Evolutionary conservation across 2,888 invertebrate species (phyloP).

Genomic region (Chloroclystis v-ata): DNA sequence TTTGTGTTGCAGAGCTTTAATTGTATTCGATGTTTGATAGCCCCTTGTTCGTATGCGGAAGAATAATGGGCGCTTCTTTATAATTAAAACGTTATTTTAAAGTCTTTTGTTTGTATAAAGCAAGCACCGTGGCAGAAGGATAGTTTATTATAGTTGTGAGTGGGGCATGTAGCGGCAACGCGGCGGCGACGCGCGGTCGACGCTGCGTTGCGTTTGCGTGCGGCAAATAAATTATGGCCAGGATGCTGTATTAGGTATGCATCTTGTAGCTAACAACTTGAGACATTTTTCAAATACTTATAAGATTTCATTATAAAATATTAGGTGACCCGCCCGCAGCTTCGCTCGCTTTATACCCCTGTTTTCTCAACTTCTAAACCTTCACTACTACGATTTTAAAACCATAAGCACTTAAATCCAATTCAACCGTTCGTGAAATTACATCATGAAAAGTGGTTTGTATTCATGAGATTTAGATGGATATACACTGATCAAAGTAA

Average conservation of each 20-base stretch:
- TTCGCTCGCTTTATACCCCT: too few species aligned
- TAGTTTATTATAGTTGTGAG: slow-evolving; percentile 2
- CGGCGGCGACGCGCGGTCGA: slow-evolving; percentile 19
- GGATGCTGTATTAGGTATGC: slow-evolving; percentile 8
- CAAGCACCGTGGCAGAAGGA: neutral
- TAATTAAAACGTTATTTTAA: too few species aligned
- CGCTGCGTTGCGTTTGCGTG: slow-evolving; percentile 21
- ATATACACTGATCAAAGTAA: too few species aligned
- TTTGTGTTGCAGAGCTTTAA: slow-evolving; percentile 2
- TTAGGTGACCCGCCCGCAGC: too few species aligned
- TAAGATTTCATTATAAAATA: too few species aligned
- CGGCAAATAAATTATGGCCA: slow-evolving; percentile 21
- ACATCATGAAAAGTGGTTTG: too few species aligned
- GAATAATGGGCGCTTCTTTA: neutral
- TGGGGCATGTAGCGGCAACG: slow-evolving; percentile 5
- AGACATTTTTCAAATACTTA: too few species aligned
- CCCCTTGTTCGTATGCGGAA: neutral
- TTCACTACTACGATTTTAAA: too few species aligned
- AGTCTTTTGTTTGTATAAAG: neutral
- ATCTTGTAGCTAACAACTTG: slow-evolving; percentile 5
- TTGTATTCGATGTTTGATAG: neutral
- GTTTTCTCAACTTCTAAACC: too few species aligned
- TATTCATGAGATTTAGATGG: too few species aligned
- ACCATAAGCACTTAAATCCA: too few species aligned
- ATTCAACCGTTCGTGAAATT: too few species aligned